A percentile compares a stretch with the other conserved stretches of the same genome.
These are phyloP conservation scores for Esox lucius DNA, from an alignment of 2,797 vertebrate genomes.

Conservation along the genomic window DNA sequence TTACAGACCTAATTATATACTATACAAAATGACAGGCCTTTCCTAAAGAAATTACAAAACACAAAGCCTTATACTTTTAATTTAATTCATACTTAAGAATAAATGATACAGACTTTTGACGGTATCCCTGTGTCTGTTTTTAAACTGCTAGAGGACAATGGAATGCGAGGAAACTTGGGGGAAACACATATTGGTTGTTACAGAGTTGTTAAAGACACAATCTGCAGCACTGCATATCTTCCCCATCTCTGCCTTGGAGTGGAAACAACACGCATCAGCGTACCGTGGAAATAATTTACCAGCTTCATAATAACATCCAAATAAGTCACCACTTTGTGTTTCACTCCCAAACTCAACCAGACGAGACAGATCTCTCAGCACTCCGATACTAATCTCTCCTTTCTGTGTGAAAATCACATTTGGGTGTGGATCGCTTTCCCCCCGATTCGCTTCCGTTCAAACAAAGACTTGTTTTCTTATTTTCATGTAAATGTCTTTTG, in stretches of 20 bases:
- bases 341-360: constrained; percentile 74
- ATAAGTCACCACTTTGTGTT: constrained; percentile 68
- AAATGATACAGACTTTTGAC: constrained; percentile 8
- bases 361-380: constrained; percentile 61
- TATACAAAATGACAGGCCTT: background rate
- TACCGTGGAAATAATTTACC: constrained; percentile 78
- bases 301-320: constrained; percentile 82
- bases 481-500: constrained; percentile 90
- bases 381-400: constrained; percentile 77
- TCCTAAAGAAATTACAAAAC: too few species aligned
- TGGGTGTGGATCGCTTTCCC: constrained; percentile 71
- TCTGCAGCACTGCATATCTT: constrained; percentile 57
- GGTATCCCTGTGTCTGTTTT: constrained; percentile 32
- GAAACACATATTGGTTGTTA: constrained; percentile 57
- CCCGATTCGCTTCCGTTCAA: constrained; percentile 77
- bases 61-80: too few species aligned
- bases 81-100: background rate
- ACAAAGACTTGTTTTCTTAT: constrained; percentile 83
- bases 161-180: constrained; percentile 43
- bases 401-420: constrained; percentile 82
- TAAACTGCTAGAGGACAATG: background rate
- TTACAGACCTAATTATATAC: background rate
- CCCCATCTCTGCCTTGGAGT: constrained; percentile 74
- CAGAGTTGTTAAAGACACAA: constrained; percentile 65
- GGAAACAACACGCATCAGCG: constrained; percentile 76